phyloP scores from a whole-genome alignment of 2,797 vertebrate species.

The Clarias laeviceps region DNA sequence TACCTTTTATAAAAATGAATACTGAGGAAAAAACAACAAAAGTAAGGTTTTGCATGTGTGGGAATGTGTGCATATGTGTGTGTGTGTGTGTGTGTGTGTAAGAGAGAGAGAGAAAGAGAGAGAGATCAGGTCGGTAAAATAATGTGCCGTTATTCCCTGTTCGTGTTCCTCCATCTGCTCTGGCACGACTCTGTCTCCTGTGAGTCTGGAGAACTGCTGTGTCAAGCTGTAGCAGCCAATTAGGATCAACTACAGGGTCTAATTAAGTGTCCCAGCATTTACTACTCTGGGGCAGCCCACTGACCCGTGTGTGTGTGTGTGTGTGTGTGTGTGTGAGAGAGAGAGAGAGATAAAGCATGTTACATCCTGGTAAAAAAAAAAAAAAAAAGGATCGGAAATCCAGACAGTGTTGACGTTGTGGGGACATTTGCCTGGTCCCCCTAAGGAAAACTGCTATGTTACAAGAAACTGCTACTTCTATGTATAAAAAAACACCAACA shows the following conservation, averaged over 20 bases:
- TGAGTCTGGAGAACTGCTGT: conserved; percentile 19
- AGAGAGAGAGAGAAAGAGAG: too few relatives aligned
- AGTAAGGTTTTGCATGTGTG: background rate
- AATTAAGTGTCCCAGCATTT: conserved; percentile 29
- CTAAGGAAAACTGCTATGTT: background rate
- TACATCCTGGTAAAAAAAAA: too few relatives aligned
- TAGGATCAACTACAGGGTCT: conserved; percentile 37
- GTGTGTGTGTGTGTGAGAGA: background rate
- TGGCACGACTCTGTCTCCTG: conserved; percentile 3
- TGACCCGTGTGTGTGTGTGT: conserved; percentile 20
- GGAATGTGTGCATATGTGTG: background rate
- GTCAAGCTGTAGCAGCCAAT: conserved; percentile 42
- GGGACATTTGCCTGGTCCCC: background rate
- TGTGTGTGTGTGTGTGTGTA: background rate
- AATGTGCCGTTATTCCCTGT: background rate
- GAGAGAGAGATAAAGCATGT: background rate
- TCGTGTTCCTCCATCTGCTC: conserved; percentile 24
- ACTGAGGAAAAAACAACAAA: background rate
- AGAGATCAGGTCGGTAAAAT: background rate
- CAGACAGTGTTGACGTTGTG: background rate
- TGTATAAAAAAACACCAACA: background rate
- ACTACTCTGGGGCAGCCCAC: background rate
- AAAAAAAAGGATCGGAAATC: background rate
- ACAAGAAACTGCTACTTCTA: background rate
- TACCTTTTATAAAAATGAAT: background rate